Evolutionary conservation across 2,797 vertebrate genomes (phyloP).

Genomic region (Dermochelys coriacea): DNA sequence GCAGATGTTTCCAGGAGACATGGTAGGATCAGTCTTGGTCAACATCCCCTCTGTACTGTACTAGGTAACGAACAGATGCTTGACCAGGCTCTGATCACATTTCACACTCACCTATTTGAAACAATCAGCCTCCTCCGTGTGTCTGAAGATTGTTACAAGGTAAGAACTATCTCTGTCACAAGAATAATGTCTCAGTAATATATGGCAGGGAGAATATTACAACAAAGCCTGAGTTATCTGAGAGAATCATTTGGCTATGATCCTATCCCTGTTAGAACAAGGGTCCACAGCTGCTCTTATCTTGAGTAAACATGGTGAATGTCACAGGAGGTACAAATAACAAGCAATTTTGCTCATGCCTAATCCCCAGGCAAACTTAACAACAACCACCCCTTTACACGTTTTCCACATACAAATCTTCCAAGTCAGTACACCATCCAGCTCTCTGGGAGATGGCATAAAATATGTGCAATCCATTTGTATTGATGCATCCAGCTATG

Average conservation of each 20-base stretch:
- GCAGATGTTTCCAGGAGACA: no score
- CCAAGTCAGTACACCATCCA: not conserved
- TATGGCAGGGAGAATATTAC: not conserved
- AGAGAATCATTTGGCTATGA: not conserved
- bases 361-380: slow-evolving; percentile 1
- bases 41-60: not conserved
- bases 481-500: not conserved
- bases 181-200: not conserved
- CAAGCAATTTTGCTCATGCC: not conserved
- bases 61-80: slow-evolving; percentile 77
- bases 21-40: not conserved
- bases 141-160: slow-evolving; percentile 82
- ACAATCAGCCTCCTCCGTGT: slow-evolving; percentile 72
- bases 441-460: not conserved
- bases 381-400: slow-evolving; percentile 27
- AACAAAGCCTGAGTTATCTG: not conserved
- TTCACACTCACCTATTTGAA: slow-evolving; percentile 80
- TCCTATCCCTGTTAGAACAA: not conserved
- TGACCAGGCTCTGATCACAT: slow-evolving; percentile 84
- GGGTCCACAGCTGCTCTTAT: slow-evolving; percentile 15
- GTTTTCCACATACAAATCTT: not conserved
- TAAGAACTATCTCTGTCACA: slow-evolving; percentile 10
- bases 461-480: not conserved
- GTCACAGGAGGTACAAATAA: slow-evolving; percentile 1
- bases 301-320: not conserved